Base-by-base conservation (phyloP, 2,888 invertebrate species). In the Ypsolopha sequella region DNA sequence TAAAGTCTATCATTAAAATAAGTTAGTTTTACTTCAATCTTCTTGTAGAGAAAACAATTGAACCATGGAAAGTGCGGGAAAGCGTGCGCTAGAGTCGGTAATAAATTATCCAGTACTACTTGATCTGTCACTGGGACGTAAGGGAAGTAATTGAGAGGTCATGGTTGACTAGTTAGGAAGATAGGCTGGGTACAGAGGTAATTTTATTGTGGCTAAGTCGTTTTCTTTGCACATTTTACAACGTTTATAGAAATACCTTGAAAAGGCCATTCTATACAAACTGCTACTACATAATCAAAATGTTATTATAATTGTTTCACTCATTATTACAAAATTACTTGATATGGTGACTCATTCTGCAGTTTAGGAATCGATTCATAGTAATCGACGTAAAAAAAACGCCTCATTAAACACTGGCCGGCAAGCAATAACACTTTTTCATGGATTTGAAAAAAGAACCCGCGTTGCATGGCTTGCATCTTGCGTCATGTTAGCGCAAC, bases 41-140 rank as follows among this genome's bases (percentile, higher is more conserved):
- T 24, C 24, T 24, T 24, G 24, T 24, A 63, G 65, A 11, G 46
- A 46, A 70, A 72, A 84, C 81, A 82, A 82, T 82, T 80, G 81
- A 81, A 76, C 75, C 66, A 58, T 80, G 77, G 80, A 81, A 80
- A 80, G 80, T 67, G 71, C 57, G 76, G 79, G 81, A 82, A 81
- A 81, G 80, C 70, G 73, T 71, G 73, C 69, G 69, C 72, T 54
- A 62, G 65, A 61, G 62, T 57, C 53, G 57, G 43, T 13, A 57
- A 57, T 53, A 13, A 53, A 36, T 35, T 24, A 34, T 53, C 71
- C 62, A 60, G 50, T 51, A 14, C 55, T 56, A 47, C 6, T 50
- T 57, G 67, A 63, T 52, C 62, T 54, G n/a, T 53, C 1, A 10
- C 38, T 51, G 46, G 48, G 48, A 41, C 39, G 7, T 48, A 36